A percentile compares a stretch with the other conserved stretches of the same genome.
Conservation (phyloP, 2,888 invertebrate species). For the Lomographa bimaculata region DNA sequence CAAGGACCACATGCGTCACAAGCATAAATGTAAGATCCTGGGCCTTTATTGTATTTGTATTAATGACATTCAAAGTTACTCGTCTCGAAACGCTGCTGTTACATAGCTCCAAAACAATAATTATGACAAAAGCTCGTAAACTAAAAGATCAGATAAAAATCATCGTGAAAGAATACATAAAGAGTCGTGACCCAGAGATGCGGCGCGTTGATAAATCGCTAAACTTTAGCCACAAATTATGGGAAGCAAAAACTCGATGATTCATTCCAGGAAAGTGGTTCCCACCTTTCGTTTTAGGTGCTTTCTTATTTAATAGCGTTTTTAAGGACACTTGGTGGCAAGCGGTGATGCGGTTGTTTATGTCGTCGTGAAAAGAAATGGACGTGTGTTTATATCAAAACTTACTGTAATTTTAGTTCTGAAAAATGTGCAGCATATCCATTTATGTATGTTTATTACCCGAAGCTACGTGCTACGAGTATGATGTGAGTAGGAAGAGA, state of each 20-base stretch:
- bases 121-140: conserved; percentile 14
- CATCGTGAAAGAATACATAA: conserved; percentile 32
- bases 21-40: too few relatives aligned
- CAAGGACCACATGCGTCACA: too few relatives aligned
- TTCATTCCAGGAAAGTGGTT: conserved; percentile 20
- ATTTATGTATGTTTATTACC: too few relatives aligned
- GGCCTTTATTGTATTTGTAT: too few relatives aligned
- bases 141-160: conserved; percentile 24
- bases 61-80: too few relatives aligned
- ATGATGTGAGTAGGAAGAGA: too few relatives aligned
- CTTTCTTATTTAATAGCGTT: conserved; percentile 22
- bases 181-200: conserved; percentile 20
- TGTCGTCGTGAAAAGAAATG: too few relatives aligned
- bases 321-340: conserved; percentile 10
- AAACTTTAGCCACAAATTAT: conserved; percentile 35
- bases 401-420: too few relatives aligned
- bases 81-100: too few relatives aligned
- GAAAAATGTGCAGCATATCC: too few relatives aligned
- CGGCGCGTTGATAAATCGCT: conserved; percentile 30
- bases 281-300: conserved; percentile 14
- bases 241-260: conserved; percentile 29
- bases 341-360: conserved; percentile 1
- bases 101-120: conserved; percentile 10
- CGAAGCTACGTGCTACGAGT: too few relatives aligned
- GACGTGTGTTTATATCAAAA: too few relatives aligned